Conservation (phyloP, 2,797 vertebrate genomes). For the Mormyrus proboscirostris region DNA sequence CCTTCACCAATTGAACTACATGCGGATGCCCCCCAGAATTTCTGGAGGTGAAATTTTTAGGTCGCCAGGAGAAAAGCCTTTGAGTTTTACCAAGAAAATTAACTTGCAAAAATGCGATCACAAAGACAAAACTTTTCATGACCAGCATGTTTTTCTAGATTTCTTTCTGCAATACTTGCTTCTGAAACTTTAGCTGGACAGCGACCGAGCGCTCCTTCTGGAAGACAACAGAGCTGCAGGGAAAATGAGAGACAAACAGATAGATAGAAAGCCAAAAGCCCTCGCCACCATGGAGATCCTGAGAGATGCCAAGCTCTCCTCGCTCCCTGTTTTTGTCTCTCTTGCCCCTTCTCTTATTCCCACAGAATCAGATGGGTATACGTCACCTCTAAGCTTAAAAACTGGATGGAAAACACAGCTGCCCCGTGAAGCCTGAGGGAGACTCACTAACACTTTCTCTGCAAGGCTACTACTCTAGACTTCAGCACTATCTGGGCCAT, state of each 20-base stretch:
- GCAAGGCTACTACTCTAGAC: background rate
- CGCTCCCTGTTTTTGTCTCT: constrained; percentile 22
- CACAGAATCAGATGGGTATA: constrained; percentile 31
- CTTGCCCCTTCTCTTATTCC: constrained; percentile 32
- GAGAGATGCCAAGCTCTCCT: background rate
- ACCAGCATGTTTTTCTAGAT: background rate
- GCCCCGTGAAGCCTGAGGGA: background rate
- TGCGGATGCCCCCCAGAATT: background rate
- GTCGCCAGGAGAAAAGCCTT: background rate
- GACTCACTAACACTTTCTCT: background rate
- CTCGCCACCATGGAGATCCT: constrained; percentile 8
- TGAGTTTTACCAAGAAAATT: background rate
- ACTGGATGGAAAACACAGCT: constrained; percentile 4
- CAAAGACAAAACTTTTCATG: background rate
- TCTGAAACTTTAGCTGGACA: background rate
- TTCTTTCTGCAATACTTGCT: background rate
- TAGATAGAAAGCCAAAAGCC: background rate
- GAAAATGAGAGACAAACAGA: background rate
- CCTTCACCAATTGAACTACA: background rate
- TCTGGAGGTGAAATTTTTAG: background rate
- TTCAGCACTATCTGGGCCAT: background rate
- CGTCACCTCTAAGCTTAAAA: constrained; percentile 38
- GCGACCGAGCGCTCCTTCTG: background rate
- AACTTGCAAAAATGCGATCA: background rate
- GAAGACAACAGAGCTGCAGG: background rate